Conservation (phyloP, 2,888 invertebrate genomes). For the Sarcophaga caerulescens region DNA sequence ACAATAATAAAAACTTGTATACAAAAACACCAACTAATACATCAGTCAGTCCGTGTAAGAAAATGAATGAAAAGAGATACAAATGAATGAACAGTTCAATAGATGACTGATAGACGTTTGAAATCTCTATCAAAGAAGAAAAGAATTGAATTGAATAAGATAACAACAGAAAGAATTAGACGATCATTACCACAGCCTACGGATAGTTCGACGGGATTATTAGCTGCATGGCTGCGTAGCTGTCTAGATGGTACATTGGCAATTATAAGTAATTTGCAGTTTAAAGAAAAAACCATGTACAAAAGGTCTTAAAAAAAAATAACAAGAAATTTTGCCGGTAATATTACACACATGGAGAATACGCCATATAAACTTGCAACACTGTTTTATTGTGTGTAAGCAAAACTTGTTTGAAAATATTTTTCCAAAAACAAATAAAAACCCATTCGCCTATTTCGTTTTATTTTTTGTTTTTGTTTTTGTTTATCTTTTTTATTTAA, state of each 20-base stretch:
- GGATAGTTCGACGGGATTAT: neutral
- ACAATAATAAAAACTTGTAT: constrained; percentile 49
- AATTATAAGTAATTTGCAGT: constrained; percentile 38
- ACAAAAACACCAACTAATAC: constrained; percentile 45
- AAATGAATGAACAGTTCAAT: constrained; percentile 17
- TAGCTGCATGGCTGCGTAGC: neutral
- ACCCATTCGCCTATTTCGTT: neutral
- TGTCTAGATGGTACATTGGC: neutral
- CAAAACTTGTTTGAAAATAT: constrained; percentile 34
- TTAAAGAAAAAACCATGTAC: constrained; percentile 13
- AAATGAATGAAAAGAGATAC: neutral
- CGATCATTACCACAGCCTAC: constrained; percentile 54
- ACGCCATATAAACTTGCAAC: constrained; percentile 22
- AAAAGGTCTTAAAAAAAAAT: constrained; percentile 32
- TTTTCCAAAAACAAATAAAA: constrained; percentile 11
- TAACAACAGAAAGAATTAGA: constrained; percentile 19
- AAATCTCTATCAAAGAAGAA: constrained; percentile 38
- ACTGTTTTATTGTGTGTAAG: constrained; percentile 2
- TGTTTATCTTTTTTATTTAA: neutral
- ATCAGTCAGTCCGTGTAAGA: neutral
- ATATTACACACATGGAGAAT: constrained; percentile 4
- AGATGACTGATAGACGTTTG: constrained; percentile 21
- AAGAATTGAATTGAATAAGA: neutral
- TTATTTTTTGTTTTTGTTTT: neutral
- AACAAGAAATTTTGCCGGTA: constrained; percentile 23